phyloP scores from a whole-genome alignment of 1,140 invertebrate species.

The Pemphigus obesinymphae region DNA sequence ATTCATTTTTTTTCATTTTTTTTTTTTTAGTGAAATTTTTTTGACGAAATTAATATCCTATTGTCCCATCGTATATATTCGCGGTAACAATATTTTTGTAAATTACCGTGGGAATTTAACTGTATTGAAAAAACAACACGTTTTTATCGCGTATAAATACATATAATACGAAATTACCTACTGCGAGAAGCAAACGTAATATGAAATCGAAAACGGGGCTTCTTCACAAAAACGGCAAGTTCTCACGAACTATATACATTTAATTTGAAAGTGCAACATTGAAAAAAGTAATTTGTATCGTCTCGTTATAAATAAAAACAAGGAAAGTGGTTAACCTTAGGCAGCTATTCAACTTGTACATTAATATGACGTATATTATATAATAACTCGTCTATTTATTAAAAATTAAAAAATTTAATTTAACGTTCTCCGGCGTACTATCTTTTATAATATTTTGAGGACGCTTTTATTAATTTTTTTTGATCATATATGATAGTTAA shows the following conservation, averaged over 20 bases:
- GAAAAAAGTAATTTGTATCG: not conserved
- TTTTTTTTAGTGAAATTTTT: conserved; percentile 4
- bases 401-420: no score
- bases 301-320: not conserved
- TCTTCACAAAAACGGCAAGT: not conserved
- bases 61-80: not conserved
- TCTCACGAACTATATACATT: not conserved
- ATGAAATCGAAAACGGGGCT: conserved; percentile 1
- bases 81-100: not conserved
- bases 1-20: no score
- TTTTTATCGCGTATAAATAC: no score
- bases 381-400: no score
- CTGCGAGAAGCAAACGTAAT: not conserved
- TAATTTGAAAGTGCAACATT: not conserved
- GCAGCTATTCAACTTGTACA: no score
- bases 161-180: not conserved
- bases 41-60: not conserved
- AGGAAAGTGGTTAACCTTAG: no score
- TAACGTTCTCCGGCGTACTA: no score
- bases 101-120: not conserved
- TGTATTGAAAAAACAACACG: no score
- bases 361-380: no score
- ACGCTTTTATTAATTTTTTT: no score
- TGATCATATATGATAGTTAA: no score
- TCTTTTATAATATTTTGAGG: no score